Conservation (phyloP, 2,888 invertebrate genomes). For the Ectemnius continuus region DNA sequence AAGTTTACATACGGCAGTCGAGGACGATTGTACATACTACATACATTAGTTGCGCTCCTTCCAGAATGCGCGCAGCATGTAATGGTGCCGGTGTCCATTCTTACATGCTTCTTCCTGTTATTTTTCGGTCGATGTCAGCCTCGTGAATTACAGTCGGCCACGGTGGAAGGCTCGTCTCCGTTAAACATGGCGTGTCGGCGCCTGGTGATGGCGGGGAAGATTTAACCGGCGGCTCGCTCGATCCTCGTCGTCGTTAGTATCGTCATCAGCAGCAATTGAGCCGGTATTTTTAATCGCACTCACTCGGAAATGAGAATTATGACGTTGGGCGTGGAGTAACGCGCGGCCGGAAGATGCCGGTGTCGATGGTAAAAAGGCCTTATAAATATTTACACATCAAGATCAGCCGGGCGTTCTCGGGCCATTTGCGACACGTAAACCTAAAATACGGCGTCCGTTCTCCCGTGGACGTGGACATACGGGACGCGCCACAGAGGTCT, state of each 20-base stretch:
- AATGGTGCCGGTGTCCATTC: too few relatives aligned
- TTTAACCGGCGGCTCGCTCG: too few relatives aligned
- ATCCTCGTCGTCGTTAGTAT: too few relatives aligned
- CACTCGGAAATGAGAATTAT: neutral
- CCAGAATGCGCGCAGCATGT: neutral
- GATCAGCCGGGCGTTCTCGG: conserved; percentile 13
- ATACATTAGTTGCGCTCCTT: neutral
- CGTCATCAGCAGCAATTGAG: neutral
- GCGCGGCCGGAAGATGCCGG: neutral
- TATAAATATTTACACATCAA: conserved; percentile 30
- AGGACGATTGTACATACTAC: neutral
- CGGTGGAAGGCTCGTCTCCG: too few relatives aligned
- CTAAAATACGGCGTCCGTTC: conserved; percentile 7
- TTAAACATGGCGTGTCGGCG: too few relatives aligned
- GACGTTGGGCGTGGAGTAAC: too few relatives aligned
- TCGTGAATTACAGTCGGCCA: too few relatives aligned
- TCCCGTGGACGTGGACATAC: neutral
- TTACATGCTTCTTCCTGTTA: too few relatives aligned
- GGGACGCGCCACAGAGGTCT: conserved; percentile 6
- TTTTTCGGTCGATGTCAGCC: too few relatives aligned
- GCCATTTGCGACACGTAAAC: conserved; percentile 8
- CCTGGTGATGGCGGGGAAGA: too few relatives aligned
- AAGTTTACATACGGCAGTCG: conserved; percentile 9
- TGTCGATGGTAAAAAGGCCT: conserved; percentile 8
- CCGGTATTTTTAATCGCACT: conserved; percentile 2